Conservation (phyloP, 2,888 invertebrate species). For the Lordiphosa fenestrarum region DNA sequence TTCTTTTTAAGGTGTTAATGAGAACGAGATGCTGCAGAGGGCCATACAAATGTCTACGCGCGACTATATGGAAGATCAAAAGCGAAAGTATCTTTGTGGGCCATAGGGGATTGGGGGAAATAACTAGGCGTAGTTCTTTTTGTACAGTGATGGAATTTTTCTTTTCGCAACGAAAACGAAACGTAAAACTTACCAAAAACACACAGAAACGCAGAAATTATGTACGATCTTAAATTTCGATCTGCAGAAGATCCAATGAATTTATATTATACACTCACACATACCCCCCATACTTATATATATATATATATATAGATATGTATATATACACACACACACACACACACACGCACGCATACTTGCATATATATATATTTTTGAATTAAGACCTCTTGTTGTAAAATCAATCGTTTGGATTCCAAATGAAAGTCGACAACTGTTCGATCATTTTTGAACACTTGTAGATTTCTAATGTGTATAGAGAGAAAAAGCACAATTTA, state of each 20-base stretch:
- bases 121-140: conserved; percentile 12
- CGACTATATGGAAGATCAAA: conserved; percentile 79
- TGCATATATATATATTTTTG: conserved; percentile 19
- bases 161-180: conserved; percentile 57
- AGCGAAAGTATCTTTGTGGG: conserved; percentile 76
- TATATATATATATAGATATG: conserved; percentile 26
- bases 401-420: conserved; percentile 9
- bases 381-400: conserved; percentile 19
- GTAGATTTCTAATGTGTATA: conserved; percentile 11
- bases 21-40: conserved; percentile 80
- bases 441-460: conserved; percentile 14
- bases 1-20: conserved; percentile 59
- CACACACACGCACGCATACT: conserved; percentile 22
- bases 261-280: conserved; percentile 2
- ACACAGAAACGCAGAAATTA: conserved; percentile 27
- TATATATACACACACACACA: conserved; percentile 24
- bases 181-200: conserved; percentile 35
- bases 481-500: conserved; percentile 26
- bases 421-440: conserved; percentile 2
- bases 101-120: conserved; percentile 49
- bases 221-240: conserved; percentile 19
- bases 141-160: conserved; percentile 63
- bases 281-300: conserved; percentile 4
- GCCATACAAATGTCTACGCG: conserved; percentile 80
- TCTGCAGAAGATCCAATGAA: neutral